Evolutionary conservation across 2,797 vertebrate species (phyloP).

Genomic region (Nannoperca australis): DNA sequence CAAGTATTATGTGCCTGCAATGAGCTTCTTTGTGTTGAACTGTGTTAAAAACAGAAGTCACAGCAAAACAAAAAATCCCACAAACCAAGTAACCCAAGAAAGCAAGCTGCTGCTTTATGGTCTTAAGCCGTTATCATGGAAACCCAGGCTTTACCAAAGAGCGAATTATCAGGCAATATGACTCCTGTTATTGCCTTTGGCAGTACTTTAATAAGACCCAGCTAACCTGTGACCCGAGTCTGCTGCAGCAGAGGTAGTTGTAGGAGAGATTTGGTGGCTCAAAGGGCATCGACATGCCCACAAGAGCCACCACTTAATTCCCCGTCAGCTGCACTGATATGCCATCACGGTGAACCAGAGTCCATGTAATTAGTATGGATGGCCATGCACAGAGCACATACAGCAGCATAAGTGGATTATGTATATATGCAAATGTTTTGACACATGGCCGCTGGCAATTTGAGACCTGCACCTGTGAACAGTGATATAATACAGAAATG

Average conservation of each 20-base stretch:
- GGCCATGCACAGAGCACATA: constrained; percentile 38
- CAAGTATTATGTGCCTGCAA: constrained; percentile 14
- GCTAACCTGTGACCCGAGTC: constrained; percentile 70
- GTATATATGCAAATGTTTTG: constrained; percentile 57
- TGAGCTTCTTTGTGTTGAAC: constrained; percentile 18
- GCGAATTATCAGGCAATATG: constrained; percentile 64
- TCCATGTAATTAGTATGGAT: constrained; percentile 69
- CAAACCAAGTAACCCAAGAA: constrained; percentile 42
- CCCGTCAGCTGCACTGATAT: constrained; percentile 47
- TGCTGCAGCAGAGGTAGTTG: constrained; percentile 43
- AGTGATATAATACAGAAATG: constrained; percentile 31
- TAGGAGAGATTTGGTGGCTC: constrained; percentile 59
- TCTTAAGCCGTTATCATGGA: constrained; percentile 67
- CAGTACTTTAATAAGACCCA: constrained; percentile 73
- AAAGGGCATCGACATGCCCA: constrained; percentile 59
- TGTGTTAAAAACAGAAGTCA: constrained; percentile 30
- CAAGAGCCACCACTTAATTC: constrained; percentile 57
- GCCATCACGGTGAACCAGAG: constrained; percentile 46
- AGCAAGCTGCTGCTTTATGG: constrained; percentile 60
- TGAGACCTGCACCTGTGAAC: constrained; percentile 45
- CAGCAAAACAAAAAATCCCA: constrained; percentile 36
- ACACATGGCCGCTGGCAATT: constrained; percentile 51
- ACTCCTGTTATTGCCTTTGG: constrained; percentile 72
- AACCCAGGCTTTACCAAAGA: constrained; percentile 64
- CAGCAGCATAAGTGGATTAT: constrained; percentile 67